Base-by-base conservation (phyloP, 2,888 invertebrate genomes). In the Pelosia muscerda region DNA sequence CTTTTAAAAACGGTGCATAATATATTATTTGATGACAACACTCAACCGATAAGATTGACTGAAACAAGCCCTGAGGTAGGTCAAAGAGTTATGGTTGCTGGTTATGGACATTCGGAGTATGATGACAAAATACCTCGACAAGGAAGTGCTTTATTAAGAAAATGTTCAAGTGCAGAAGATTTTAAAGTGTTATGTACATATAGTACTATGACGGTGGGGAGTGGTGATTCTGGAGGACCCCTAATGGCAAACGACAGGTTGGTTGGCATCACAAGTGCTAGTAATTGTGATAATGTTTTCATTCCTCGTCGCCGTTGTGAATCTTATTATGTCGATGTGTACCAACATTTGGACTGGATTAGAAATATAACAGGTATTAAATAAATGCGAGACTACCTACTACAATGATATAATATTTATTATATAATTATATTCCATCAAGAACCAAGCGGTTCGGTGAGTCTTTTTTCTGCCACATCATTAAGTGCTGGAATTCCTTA, bases 141-240 rank as follows among this genome's bases (percentile, higher is more conserved):
- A 75, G 86, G 84, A 2, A 10, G 31, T n/a, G 73, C 82, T 28
- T 6, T 11, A 0, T 61, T 84, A 1, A 28, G 10, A 0, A n/a
- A 26, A 23, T 86, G 86, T 59, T 8, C 13, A 11, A 0, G 22
- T 1, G 6, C 26, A 0, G 38, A 57, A 0, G 38, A 57, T 13
- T 11, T 38, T 1, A 66, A 70, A 2, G n/a, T 83, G 2, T 54
- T 86, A 11, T 86, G 85, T 68, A 78, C 86, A 0, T 23, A 63
- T 0, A 67, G 71, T 25, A 25, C 42, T 0, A 81, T 76, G 2
- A 74, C 76, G 25, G 76, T 78, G 0, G 84, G 79, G 0, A 0
- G 25, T 0, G 85, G 84, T 0, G 85, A 86, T 63, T 86, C 85
- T 0, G 86, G 86, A 8, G 86, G 86, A 0, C 64, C 86, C 1